Conservation (phyloP, 1,140 invertebrate species). For the Odontomachus brunneus region DNA sequence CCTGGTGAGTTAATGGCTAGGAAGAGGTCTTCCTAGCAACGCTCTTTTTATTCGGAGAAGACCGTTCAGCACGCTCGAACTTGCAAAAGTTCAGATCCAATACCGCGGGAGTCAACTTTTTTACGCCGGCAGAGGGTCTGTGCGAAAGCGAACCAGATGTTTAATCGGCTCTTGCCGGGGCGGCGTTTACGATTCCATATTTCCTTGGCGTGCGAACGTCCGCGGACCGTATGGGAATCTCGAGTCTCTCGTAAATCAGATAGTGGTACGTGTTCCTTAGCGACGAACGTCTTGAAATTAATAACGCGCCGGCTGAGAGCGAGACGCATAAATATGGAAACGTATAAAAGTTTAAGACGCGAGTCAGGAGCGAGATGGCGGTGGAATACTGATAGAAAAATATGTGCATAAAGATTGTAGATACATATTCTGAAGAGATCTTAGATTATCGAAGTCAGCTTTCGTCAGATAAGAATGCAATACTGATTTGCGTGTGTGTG, state of each 20-base stretch:
- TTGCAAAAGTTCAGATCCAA: neutral
- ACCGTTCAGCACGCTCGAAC: too few species aligned
- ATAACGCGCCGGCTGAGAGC: slow-evolving; percentile 29
- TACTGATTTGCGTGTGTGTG: too few species aligned
- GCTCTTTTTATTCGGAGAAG: too few species aligned
- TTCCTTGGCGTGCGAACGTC: slow-evolving; percentile 14
- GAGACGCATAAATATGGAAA: slow-evolving; percentile 21
- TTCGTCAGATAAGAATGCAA: too few species aligned
- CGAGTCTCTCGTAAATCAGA: slow-evolving; percentile 48
- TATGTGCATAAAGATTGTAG: neutral
- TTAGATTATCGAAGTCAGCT: neutral
- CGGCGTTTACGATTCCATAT: slow-evolving; percentile 48
- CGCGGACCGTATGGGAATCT: neutral
- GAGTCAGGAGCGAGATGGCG: neutral
- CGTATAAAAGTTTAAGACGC: slow-evolving; percentile 28
- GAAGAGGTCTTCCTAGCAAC: too few species aligned
- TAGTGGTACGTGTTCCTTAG: slow-evolving; percentile 43
- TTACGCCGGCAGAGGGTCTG: neutral
- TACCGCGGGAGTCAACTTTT: slow-evolving; percentile 11
- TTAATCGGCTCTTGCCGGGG: slow-evolving; percentile 18
- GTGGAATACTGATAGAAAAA: slow-evolving; percentile 28
- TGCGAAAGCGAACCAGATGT: neutral
- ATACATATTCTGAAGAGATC: neutral
- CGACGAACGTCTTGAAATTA: slow-evolving; percentile 49
- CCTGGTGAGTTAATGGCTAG: too few species aligned